phyloP scores from a whole-genome alignment of 2,888 invertebrate genomes.

The Sphecodes monilicornis region DNA sequence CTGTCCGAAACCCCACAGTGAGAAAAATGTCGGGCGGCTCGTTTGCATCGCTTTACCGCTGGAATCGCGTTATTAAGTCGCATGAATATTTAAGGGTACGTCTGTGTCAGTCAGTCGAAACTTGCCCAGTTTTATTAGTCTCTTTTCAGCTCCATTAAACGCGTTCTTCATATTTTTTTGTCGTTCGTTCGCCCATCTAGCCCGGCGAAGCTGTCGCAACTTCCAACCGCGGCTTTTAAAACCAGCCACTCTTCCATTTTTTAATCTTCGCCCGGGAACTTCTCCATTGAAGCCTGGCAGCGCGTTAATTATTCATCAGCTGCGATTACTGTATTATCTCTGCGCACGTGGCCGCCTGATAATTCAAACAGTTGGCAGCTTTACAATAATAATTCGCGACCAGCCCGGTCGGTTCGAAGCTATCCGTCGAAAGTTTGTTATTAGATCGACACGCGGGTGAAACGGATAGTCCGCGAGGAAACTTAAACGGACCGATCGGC shows the following conservation, averaged over 20 bases:
- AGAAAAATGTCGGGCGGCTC: constrained; percentile 20
- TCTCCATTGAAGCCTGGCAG: background rate
- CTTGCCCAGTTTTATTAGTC: constrained; percentile 69
- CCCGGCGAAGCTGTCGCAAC: constrained; percentile 10
- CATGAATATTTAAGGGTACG: constrained; percentile 74
- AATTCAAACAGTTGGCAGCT: constrained; percentile 7
- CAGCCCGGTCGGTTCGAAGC: no score
- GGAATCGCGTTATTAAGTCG: constrained; percentile 66
- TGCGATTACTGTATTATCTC: background rate
- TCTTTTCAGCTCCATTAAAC: constrained; percentile 72
- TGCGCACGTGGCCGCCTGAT: background rate
- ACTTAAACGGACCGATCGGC: background rate
- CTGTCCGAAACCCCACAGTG: background rate
- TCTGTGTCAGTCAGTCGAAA: constrained; percentile 59
- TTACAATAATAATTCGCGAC: constrained; percentile 4
- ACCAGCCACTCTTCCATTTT: constrained; percentile 15
- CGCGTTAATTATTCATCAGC: constrained; percentile 10
- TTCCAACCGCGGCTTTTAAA: constrained; percentile 15
- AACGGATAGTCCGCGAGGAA: background rate
- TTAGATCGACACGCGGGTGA: background rate
- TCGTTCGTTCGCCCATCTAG: constrained; percentile 61
- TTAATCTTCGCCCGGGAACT: constrained; percentile 14
- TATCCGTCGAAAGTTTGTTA: background rate
- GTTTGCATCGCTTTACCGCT: constrained; percentile 64
- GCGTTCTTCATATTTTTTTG: constrained; percentile 33